Evolutionary conservation across 1,140 invertebrate genomes (phyloP), one percentile per base, ranked within the genome.

Genomic region (Leptopilina boulardi): DNA sequence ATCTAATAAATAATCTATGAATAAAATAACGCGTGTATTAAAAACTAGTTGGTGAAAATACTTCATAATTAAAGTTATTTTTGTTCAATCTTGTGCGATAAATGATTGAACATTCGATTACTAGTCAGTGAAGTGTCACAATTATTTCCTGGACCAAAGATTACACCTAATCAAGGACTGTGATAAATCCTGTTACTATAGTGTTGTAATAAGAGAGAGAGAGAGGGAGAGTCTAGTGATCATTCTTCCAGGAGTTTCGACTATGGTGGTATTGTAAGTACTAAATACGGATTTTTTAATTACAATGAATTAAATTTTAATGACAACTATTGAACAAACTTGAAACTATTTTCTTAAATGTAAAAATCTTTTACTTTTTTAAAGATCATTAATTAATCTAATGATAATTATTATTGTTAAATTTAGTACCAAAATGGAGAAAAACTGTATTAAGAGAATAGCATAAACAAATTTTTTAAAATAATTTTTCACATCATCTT

Each of bases 191-290:
- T 71, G 66, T 4, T 9, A 74, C 19, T 71, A 21, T 38, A 9
- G n/a, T 34, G 21, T 72, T 72, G n/a, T n/a, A n/a, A n/a, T n/a
- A n/a, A n/a, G n/a, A n/a, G n/a, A n/a, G n/a, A n/a, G n/a, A n/a
- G n/a, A n/a, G n/a, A n/a, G n/a, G 56, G 19, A 80, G 66, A 77
- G 76, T 76, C 59, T 38, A 26, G 15, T 77, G 75, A 77, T 74
- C 78, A 66, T 81, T 81, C 71, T 76, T 71, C 79, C 82, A 84
- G 82, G 77, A 88, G 42, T 76, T 71, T 84, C 86, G 84, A 90
- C 86, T 90, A 91, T 91, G 89, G 89, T 91, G 82, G 89, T 91
- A 76, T 77, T 89, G 89, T 91, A 79, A 86, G 89, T 90, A 90
- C 74, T 6, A 15, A 30, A 13, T 34, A 30, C n/a, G n/a, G n/a